Base-by-base conservation (phyloP, 1,140 invertebrate species). In the Psilanteris sp. region DNA sequence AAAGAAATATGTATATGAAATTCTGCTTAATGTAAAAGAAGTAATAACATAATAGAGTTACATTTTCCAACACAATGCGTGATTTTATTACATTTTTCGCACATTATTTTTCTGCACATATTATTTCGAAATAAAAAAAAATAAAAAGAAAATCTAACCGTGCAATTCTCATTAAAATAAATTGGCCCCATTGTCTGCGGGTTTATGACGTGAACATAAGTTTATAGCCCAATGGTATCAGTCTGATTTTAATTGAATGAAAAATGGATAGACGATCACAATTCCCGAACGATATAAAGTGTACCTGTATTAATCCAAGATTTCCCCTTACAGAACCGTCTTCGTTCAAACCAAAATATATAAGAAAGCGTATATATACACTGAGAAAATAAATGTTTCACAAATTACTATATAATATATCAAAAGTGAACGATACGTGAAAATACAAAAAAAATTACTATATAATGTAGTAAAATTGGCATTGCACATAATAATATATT, bases 201-300 rank as follows among this genome's bases (percentile, higher is more conserved):
- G 7, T 70, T 70, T 70, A 70, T 27, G 46, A 70, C 55, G 67
- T 46, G 55, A 71, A 62, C 39, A 18, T 48, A 1, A 46, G 27
- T 71, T 71, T 71, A 62, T 70, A 36, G 46, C 39, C 55, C 36
- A 71, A 71, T 71, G 55, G 61, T 71, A 62, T 71, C 55, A 27
- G 67, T 39, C 31, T 71, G 43, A 61, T 71, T 71, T 71, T 71
- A 52, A 71, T 71, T 71, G 36, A 70, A 70, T 71, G 39, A 52
- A 61, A 70, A 61, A 46, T 50, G 24, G 22, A 39, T 24, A 11
- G 39, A 20, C 37, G 32, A 52, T 52, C 34, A 10, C 31, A 18
- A 32, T 34, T 13, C 32, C 22, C 5, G 20, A 44, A 31, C 39
- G 4, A 55, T 57, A 39, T 32, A 48, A 50, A 31, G 7, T n/a